phyloP scores from a whole-genome alignment of 2,113 vertebrate species.

The Solenodon paradoxus region DNA sequence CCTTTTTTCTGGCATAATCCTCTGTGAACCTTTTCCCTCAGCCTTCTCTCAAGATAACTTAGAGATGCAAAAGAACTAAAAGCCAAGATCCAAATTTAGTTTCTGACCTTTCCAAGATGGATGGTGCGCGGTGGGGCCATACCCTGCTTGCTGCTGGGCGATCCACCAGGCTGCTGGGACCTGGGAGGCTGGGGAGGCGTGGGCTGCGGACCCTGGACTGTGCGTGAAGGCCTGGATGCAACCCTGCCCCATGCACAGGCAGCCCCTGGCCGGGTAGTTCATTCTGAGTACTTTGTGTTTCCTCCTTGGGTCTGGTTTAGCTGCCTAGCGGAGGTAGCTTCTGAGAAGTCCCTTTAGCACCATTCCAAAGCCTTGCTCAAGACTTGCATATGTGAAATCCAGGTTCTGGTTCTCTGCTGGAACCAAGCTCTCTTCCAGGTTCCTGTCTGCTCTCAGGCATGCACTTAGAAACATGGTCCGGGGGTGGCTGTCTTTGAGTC shows the following conservation, averaged over 20 bases:
- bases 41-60: constrained; percentile 58
- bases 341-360: not conserved
- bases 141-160: not conserved
- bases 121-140: not conserved
- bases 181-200: not conserved
- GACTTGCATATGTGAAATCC: too few species aligned
- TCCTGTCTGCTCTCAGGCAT: not conserved
- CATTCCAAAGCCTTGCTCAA: not conserved
- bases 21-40: constrained; percentile 38
- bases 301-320: not conserved
- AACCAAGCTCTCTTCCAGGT: too few species aligned
- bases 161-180: not conserved
- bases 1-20: constrained; percentile 28
- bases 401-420: not conserved
- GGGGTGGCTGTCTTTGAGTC: not conserved
- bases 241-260: accelerated
- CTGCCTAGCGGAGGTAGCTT: too few species aligned
- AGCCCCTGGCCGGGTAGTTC: not conserved
- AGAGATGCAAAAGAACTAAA: constrained; percentile 48
- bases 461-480: not conserved
- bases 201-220: not conserved
- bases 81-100: constrained; percentile 67
- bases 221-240: not conserved
- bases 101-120: constrained; percentile 61
- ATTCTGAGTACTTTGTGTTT: accelerated